Base-by-base conservation (phyloP, 1,140 invertebrate genomes). In the Drosophila nigrodunni region DNA sequence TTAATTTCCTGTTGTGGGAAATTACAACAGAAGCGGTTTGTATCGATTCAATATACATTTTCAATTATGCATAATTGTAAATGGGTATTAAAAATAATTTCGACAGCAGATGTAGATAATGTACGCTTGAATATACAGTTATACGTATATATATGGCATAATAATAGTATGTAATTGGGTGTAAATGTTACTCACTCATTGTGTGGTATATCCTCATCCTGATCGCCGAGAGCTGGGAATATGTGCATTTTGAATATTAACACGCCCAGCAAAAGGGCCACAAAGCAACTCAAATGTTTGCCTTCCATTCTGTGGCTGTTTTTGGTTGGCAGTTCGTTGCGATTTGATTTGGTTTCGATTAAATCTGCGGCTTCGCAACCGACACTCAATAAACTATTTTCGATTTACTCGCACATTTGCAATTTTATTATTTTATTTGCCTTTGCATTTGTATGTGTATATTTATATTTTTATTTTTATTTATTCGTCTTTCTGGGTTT, bases 151-250 rank as follows among this genome's bases (percentile, higher is more conserved):
- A 2, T 9, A 41, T 39, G 30, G 21, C 11, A 46, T 60, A 41
- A 34, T 10, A 18, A 34, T 37, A 30, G 46, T 25, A n/a, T 52
- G 34, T 50, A 62, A 59, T 44, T 18, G 21, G 9, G 9, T 58
- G 15, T 15, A 44, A 44, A 8, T 59, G 55, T 10, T 44, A 94
- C 96, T 96, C 94, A 96, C 96, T 96, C 96, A 93, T 96, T 96
- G 92, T 96, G 96, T 47, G 96, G 96, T 88, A 97, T 97, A 91
- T 96, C 96, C 94, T 97, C 96, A 82, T 96, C 96, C 91, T 96
- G 96, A 93, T 96, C 95, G 59, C 93, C 94, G 55, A 93, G 68
- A 71, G 92, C 93, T 46, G 65, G 67, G 41, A 90, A 80, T 77
- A 92, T 85, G 66, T 80, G 78, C 60, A 80, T 79, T 74, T 92